Evolutionary conservation across 2,888 invertebrate genomes (phyloP), one percentile per base, ranked within the genome.

Genomic region (Epistrophe eligans): DNA sequence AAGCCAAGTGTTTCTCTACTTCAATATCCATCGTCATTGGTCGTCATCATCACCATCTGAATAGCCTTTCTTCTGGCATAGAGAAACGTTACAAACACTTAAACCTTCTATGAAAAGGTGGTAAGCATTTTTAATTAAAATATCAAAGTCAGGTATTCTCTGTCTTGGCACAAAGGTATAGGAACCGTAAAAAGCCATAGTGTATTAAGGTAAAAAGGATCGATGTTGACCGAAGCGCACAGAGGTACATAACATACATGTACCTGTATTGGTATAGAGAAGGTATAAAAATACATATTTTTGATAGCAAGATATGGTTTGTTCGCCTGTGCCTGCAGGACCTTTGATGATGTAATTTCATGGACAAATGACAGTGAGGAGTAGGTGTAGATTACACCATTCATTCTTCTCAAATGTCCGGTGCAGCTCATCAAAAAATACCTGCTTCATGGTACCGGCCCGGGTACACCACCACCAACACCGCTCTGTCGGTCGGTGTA

Each of bases 381-480:
- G 82, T 87, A 87, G 85, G 85, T 87, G 82, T 87, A 83, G 85
- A 82, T 87, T 87, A 87, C 85, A 82, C 77, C 38, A 62, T 72
- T 84, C 84, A 64, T 74, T 76, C 82, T 70, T 79, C 85, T 87
- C 85, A 79, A 74, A 79, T 82, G 79, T 82, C 82, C 58, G 38
- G 17, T 77, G 73, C 82, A 66, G 82, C 77, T 79, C 82, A 52
- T 85, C 82, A 82, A 72, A 73, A 24, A 87, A 48, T 85, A 82
- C 60, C 72, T 72, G 81, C 66, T 81, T 67, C 15, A 55, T 60
- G 24, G 70, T 74, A 38, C 17, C 40, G 58, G 17, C 17, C 58
- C 11, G 17, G n/a, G 45, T 28, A 64, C 17, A 55, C 28, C 28
- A 55, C 13, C 28, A 10, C 32, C 40, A n/a, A n/a, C n/a, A 13